Percentiles rank a stretch among this genome's conserved stretches.
phyloP scores from a whole-genome alignment of 2,113 vertebrate species.

The Salminus brasiliensis region DNA sequence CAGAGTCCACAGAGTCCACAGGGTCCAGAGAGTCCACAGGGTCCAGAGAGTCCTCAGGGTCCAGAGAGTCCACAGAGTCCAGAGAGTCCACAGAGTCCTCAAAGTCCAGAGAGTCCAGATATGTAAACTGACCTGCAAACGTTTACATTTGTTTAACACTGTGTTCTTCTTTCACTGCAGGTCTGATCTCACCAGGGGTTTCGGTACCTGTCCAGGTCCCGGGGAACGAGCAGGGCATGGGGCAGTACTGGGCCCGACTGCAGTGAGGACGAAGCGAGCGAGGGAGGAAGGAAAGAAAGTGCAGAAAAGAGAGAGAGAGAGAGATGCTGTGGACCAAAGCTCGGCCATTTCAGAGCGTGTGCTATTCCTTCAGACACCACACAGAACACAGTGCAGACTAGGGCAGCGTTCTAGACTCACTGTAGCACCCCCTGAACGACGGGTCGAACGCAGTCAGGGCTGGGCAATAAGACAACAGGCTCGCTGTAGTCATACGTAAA shows the following conservation, averaged over 20 bases:
- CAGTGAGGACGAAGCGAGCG: constrained; percentile 66
- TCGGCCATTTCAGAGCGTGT: neutral
- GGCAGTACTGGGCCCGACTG: constrained; percentile 83
- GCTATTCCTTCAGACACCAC: neutral
- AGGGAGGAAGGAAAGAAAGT: constrained; percentile 23
- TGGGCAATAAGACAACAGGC: neutral
- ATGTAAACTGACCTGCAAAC: neutral
- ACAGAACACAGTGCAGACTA: neutral
- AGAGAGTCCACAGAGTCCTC: too few relatives aligned
- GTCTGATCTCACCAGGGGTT: constrained; percentile 78
- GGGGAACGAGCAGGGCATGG: constrained; percentile 75
- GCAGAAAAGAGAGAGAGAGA: too few relatives aligned
- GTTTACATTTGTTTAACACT: neutral
- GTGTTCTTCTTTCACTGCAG: constrained; percentile 49
- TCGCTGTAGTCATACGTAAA: too few relatives aligned
- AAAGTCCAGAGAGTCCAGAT: too few relatives aligned
- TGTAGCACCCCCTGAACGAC: too few relatives aligned
- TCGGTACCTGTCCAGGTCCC: constrained; percentile 82
- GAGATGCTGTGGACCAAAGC: neutral
- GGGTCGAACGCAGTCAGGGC: neutral
- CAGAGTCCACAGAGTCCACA: too few relatives aligned
- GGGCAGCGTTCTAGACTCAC: neutral
- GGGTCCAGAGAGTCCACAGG: too few relatives aligned
- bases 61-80: too few relatives aligned
- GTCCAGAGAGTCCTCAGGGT: too few relatives aligned